Evolutionary conservation across 1,140 invertebrate genomes (phyloP).

Genomic region (Cyclargus thomasi): DNA sequence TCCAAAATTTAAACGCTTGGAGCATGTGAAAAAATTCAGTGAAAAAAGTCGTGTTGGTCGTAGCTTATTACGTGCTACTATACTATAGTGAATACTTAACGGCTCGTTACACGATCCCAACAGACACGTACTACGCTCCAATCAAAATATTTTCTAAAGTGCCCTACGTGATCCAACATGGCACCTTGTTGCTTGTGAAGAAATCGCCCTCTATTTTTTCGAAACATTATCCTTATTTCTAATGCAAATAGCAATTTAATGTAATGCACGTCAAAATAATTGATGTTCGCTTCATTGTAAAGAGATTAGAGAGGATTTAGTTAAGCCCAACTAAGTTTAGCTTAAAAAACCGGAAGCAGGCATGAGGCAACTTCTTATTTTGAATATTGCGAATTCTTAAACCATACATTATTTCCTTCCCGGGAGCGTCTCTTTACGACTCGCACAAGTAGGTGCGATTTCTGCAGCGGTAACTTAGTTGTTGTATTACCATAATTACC

Average conservation of each 20-base stretch:
- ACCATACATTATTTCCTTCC: not conserved
- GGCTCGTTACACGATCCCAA: not conserved
- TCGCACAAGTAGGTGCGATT: not conserved
- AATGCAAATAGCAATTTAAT: not conserved
- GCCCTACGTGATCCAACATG: slow-evolving; percentile 4
- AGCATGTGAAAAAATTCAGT: not conserved
- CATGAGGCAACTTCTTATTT: not conserved
- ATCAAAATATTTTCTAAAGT: slow-evolving; percentile 13
- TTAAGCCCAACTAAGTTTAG: not conserved
- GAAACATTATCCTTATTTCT: not conserved
- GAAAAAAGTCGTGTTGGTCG: not conserved
- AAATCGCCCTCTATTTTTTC: not conserved
- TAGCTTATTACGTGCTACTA: not conserved
- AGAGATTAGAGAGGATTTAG: not conserved
- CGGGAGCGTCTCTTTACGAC: not conserved
- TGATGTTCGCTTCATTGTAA: not conserved
- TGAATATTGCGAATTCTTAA: not conserved
- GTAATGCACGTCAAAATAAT: not conserved
- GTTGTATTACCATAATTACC: slow-evolving; percentile 1
- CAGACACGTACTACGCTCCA: slow-evolving; percentile 6
- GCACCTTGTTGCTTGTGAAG: slow-evolving; percentile 6
- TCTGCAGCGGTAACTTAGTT: not conserved
- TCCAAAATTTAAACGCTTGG: not conserved
- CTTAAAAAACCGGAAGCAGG: not conserved
- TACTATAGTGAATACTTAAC: not conserved